Percentiles rank a stretch among this genome's conserved stretches.
phyloP scores from a whole-genome alignment of 2,888 invertebrate species.

The Aleiodes testaceus region DNA sequence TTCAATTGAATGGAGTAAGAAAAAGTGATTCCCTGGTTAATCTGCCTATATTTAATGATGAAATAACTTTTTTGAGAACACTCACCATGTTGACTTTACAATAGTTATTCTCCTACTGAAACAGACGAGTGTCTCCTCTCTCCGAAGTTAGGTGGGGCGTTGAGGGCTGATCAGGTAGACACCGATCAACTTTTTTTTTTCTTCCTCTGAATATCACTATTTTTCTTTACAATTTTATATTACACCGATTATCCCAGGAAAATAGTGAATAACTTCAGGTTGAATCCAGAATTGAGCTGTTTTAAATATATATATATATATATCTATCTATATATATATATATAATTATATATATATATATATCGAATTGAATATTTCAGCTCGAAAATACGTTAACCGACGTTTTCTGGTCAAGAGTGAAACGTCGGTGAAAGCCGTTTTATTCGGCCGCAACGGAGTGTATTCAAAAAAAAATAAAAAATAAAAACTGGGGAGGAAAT shows the following conservation, averaged over 20 bases:
- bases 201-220: neutral
- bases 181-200: neutral
- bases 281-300: too few relatives aligned
- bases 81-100: conserved; percentile 32
- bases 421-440: conserved; percentile 18
- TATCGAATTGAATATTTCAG: too few relatives aligned
- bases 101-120: conserved; percentile 29
- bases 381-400: conserved; percentile 2
- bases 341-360: too few relatives aligned
- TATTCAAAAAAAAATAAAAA: neutral
- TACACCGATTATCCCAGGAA: too few relatives aligned
- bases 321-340: too few relatives aligned
- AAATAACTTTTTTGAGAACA: neutral
- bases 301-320: too few relatives aligned
- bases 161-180: conserved; percentile 20
- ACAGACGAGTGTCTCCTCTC: conserved; percentile 5
- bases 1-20: too few relatives aligned
- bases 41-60: neutral
- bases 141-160: conserved; percentile 16
- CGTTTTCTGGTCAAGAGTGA: neutral
- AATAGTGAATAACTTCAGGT: too few relatives aligned
- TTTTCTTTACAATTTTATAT: too few relatives aligned
- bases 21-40: neutral
- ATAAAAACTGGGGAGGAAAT: conserved; percentile 5
- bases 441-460: neutral